Evolutionary conservation across 1,140 invertebrate genomes (phyloP), one percentile per base, ranked within the genome.

Genomic region (Pomacea maculata): DNA sequence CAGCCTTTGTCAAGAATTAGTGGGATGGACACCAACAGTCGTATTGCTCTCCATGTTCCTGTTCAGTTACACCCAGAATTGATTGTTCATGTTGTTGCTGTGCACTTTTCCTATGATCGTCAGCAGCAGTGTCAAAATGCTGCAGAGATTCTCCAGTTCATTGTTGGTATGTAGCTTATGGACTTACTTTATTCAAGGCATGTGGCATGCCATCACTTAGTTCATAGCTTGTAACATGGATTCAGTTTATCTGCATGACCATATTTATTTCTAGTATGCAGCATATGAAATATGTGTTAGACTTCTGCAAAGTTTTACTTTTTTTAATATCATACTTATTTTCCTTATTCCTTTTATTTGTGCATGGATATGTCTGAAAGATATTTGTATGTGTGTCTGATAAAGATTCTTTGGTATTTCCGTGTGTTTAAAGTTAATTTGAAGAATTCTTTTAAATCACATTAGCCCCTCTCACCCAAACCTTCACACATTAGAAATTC

Each of bases 121-220:
- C 82, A 86, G 64, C 88, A 89, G 81, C 88, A 89, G 75, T 89
- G 88, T 83, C 76, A 81, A 74, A 88, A 89, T 83, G 83, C 86
- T 55, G 83, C 77, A 67, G 84, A 86, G n/a, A 71, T 89, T 19
- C 25, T 86, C 9, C 79, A 82, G 34, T 85, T 82, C 73, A 81
- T 88, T 25, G 68, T 63, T n/a, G 75, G 87, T 89, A 83, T 45
- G 82, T 84, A 54, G 61, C 61, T 52, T 67, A 74, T 25, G 21
- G 11, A 21, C 19, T 77, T 14, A 61, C 55, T 25, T 61, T 61
- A 72, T 4, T 29, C 57, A 71, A n/a, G n/a, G 17, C 64, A 19
- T 65, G 17, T 7, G 17, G 17, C 64, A 4, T 3, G 34, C 34
- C 64, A 65, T 19, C 17, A 65, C 64, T n/a, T 19, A 2, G 64